phyloP scores from a whole-genome alignment of 2,113 vertebrate species.

The Cavia porcellus region DNA sequence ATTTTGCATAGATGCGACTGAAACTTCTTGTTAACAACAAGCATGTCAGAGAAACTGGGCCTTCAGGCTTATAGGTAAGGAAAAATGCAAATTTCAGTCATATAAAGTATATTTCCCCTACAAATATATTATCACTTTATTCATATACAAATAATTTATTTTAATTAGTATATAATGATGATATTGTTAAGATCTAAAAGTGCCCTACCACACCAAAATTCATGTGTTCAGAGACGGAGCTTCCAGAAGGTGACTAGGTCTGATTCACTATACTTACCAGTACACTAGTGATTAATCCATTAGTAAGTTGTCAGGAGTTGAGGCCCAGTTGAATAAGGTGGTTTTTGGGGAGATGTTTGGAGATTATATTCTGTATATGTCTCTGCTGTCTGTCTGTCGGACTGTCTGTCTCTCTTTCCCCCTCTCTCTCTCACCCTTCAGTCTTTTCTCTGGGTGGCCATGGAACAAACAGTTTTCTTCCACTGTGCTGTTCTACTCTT shows the following conservation, averaged over 20 bases:
- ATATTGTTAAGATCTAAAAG: background rate
- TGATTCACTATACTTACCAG: background rate
- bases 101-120: conserved; percentile 73
- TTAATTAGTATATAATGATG: conserved; percentile 20
- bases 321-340: background rate
- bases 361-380: background rate
- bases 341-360: background rate
- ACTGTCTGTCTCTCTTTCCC: background rate
- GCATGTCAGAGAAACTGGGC: conserved; percentile 66
- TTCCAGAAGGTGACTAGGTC: background rate
- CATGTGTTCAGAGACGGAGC: background rate
- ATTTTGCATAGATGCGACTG: conserved; percentile 62
- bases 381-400: background rate
- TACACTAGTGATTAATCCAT: background rate
- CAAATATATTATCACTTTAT: conserved; percentile 73
- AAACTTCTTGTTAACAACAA: conserved; percentile 82
- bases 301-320: background rate
- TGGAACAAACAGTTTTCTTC: background rate
- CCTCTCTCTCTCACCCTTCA: background rate
- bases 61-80: conserved; percentile 65
- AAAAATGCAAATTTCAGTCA: conserved; percentile 72
- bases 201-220: background rate
- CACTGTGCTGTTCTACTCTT: background rate
- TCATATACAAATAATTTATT: conserved; percentile 66
- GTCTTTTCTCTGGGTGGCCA: background rate